These are phyloP conservation scores for Leptoteleia sp. DNA, from an alignment of 1,140 invertebrate species.

Conservation along the genomic window DNA sequence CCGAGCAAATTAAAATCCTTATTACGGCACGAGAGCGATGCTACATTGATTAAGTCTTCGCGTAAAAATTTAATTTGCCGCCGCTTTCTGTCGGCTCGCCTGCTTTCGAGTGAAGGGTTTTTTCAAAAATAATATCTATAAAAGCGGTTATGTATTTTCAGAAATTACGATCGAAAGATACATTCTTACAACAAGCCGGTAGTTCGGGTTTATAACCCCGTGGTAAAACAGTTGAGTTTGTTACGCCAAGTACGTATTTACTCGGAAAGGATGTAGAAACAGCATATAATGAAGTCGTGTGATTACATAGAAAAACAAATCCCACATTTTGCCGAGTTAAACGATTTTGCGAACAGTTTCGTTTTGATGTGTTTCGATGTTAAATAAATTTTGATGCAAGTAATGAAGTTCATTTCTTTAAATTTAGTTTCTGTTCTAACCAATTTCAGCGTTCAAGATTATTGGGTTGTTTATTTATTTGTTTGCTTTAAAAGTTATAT, in stretches of 20 bases:
- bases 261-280: constrained; percentile 20
- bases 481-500: neutral
- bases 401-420: neutral
- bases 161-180: constrained; percentile 29
- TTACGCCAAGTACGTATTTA: constrained; percentile 44
- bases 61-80: constrained; percentile 8
- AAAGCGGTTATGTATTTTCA: neutral
- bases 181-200: constrained; percentile 15
- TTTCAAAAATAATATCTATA: too few relatives aligned
- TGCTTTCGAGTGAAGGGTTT: too few relatives aligned
- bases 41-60: constrained; percentile 10
- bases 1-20: constrained; percentile 14
- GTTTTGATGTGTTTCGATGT: neutral
- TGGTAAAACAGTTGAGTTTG: constrained; percentile 44
- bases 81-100: too few relatives aligned
- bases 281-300: constrained; percentile 37
- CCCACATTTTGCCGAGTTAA: constrained; percentile 14
- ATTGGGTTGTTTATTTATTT: neutral
- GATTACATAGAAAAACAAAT: constrained; percentile 26
- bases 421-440: neutral
- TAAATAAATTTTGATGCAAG: constrained; percentile 6
- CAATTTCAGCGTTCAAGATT: neutral
- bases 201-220: constrained; percentile 30
- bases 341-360: constrained; percentile 10
- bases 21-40: neutral